phyloP scores from a whole-genome alignment of 2,113 vertebrate species.

The Neogale vison region DNA sequence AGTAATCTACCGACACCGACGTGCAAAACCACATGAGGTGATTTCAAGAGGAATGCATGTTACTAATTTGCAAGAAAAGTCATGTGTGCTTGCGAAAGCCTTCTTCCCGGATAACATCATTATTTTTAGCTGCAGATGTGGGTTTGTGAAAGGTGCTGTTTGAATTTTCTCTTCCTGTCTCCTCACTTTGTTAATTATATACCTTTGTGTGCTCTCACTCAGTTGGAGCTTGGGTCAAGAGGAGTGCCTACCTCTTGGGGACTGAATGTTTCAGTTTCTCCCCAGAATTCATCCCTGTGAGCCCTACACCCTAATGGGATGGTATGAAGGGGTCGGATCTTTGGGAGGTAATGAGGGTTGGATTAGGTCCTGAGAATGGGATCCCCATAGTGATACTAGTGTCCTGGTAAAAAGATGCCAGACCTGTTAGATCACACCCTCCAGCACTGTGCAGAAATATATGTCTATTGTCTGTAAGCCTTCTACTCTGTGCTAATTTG shows the following conservation, averaged over 20 bases:
- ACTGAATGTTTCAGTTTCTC: not conserved
- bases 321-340: not conserved
- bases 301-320: not conserved
- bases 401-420: not conserved
- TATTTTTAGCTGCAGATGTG: not conserved
- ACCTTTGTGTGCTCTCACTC: no score
- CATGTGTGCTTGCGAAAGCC: fast-evolving
- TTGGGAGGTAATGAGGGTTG: not conserved
- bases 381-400: fast-evolving
- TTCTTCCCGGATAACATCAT: not conserved
- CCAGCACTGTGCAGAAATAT: not conserved
- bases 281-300: not conserved
- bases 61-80: not conserved
- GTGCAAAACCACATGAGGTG: not conserved
- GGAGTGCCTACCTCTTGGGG: no score
- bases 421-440: not conserved
- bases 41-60: not conserved
- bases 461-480: not conserved
- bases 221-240: not conserved
- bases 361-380: not conserved
- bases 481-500: not conserved
- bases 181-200: no score
- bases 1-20: not conserved
- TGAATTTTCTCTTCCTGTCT: not conserved
- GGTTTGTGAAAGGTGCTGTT: not conserved